Base-by-base conservation (phyloP, 2,113 vertebrate genomes). In the Alouatta palliata region DNA sequence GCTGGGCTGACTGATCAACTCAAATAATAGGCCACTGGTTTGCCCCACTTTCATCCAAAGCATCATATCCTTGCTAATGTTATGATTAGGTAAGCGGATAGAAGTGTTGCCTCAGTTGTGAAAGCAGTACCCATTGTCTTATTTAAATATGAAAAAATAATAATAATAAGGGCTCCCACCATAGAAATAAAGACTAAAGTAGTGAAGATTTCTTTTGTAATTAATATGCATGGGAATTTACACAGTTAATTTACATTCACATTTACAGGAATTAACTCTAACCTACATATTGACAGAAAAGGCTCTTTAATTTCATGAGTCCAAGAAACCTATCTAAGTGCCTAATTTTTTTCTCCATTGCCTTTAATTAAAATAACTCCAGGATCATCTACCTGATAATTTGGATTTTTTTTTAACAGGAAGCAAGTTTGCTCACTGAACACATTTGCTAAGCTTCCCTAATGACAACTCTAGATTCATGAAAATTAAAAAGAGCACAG, bases 301-400 rank as follows among this genome's bases (percentile, higher is more conserved):
- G 49, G 45, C 89, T 96, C 61, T 96, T 96, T 95, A 92, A 96
- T 96, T 95, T 96, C 96, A 97, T 94, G 95, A 97, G 81, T 83
- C 68, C 75, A 96, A 96, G 84, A 97, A 97, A 83, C 21, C 43
- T 91, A 96, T 91, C 66, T 97, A 96, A 97, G 82, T 96, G 70
- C 52, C 94, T 97, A 94, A 94, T 97, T 97, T 98, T 97, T 97
- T 96, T 97, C 97, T 96, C 93, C 95, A 98, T 97, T 98, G 94
- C 94, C 61, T 98, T 97, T 97, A 96, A 97, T 98, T 97, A 97
- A 97, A 98, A 96, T 97, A 97, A 96, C 90, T 95, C 83, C 87
- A 96, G 96, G 95, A 97, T 97, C 96, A 97, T 96, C 95, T 97
- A 97, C 94, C 96, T 97, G 95, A 97, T 94, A 97, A 98, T 96